Evolutionary conservation across 2,888 invertebrate genomes (phyloP).

Genomic region (Pinctada fucata): DNA sequence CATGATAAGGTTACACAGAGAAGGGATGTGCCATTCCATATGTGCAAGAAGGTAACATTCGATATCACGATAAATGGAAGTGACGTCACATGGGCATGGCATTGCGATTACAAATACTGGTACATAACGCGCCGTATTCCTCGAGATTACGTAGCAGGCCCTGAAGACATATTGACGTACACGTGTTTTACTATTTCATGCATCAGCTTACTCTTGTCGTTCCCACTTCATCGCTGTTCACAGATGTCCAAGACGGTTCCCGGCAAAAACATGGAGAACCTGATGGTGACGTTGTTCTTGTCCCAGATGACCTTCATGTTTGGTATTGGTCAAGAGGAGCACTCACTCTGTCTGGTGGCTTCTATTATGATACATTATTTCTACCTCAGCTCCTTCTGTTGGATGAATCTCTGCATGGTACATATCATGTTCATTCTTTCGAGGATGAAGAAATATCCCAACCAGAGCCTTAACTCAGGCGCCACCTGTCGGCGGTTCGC

Average conservation of each 20-base stretch:
- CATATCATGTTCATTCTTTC: background rate
- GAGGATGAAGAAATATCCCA: background rate
- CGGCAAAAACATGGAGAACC: background rate
- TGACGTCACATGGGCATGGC: background rate
- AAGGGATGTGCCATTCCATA: background rate
- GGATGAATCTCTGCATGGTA: conserved; percentile 1
- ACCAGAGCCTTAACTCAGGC: background rate
- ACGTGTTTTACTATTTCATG: background rate
- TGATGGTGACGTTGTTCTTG: background rate
- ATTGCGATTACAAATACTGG: background rate
- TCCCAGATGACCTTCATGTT: background rate
- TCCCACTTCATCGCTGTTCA: background rate
- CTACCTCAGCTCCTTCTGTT: background rate
- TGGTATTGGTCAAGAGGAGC: background rate
- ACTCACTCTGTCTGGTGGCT: background rate
- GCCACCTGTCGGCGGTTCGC: background rate
- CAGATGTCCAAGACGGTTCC: background rate
- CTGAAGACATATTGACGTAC: background rate
- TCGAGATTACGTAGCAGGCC: background rate
- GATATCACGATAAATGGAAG: background rate
- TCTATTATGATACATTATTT: conserved; percentile 1
- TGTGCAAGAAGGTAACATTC: background rate
- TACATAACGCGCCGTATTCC: background rate
- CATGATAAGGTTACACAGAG: background rate
- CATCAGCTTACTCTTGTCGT: background rate